These are phyloP conservation scores for Molorchus minor DNA, from an alignment of 2,888 invertebrate species.

Conservation along the genomic window DNA sequence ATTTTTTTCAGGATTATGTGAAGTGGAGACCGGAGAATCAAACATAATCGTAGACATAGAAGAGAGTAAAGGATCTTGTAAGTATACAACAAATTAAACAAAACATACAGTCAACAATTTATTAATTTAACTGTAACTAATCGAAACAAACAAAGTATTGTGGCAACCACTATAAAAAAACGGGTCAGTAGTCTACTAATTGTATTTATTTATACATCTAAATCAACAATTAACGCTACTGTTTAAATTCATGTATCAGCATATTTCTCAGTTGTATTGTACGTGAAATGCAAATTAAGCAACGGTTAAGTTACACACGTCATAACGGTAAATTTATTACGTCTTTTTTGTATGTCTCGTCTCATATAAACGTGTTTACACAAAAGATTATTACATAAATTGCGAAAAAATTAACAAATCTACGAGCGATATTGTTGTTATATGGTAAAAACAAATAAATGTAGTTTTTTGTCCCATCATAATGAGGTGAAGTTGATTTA, in stretches of 20 bases:
- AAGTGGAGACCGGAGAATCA: slow-evolving; percentile 86
- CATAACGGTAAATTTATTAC: slow-evolving; percentile 10
- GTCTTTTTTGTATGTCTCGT: neutral
- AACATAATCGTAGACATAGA: slow-evolving; percentile 91
- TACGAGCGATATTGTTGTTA: no score
- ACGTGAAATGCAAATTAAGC: slow-evolving; percentile 8
- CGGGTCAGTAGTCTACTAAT: slow-evolving; percentile 8
- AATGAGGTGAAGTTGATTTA: no score
- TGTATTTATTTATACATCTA: slow-evolving; percentile 10
- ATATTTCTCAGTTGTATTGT: slow-evolving; percentile 8
- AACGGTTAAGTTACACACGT: slow-evolving; percentile 4
- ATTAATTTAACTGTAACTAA: neutral
- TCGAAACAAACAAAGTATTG: slow-evolving; percentile 8
- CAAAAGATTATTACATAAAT: no score
- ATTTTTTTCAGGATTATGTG: slow-evolving; percentile 72
- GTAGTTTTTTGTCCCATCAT: no score
- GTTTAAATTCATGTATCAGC: slow-evolving; percentile 17
- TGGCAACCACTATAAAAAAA: slow-evolving; percentile 3
- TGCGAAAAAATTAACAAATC: no score
- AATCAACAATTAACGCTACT: slow-evolving; percentile 7
- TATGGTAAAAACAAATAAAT: no score
- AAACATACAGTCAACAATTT: neutral
- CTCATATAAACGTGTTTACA: neutral
- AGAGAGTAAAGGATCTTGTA: slow-evolving; percentile 86
- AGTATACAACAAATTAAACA: slow-evolving; percentile 62